phyloP scores from a whole-genome alignment of 2,797 vertebrate genomes.

The Leucoraja ocellata region DNA sequence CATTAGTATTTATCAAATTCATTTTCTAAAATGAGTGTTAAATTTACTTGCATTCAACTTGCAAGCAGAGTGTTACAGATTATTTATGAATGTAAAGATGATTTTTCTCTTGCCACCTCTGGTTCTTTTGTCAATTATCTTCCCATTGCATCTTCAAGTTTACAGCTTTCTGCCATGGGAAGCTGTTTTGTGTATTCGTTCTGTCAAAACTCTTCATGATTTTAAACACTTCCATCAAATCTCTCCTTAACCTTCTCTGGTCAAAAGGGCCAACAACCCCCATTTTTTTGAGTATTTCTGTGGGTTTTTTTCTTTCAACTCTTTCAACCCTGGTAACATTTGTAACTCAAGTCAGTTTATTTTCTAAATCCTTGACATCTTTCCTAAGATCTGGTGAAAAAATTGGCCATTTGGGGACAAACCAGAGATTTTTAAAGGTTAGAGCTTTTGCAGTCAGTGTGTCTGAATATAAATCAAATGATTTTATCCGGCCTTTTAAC shows the following conservation, averaged over 20 bases:
- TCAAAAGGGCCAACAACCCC: not conserved
- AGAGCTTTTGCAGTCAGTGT: no score
- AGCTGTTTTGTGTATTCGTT: no score
- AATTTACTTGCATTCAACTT: not conserved
- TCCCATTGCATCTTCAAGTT: not conserved
- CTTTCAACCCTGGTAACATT: not conserved
- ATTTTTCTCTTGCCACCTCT: not conserved
- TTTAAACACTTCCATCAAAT: not conserved
- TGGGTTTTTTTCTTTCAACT: not conserved
- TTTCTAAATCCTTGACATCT: no score
- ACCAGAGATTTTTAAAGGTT: no score
- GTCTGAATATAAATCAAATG: no score
- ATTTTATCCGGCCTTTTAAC: no score
- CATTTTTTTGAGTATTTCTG: not conserved
- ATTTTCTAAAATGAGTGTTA: no score
- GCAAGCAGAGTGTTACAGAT: not conserved
- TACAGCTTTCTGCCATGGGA: not conserved
- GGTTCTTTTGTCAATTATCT: not conserved
- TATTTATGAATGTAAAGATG: not conserved
- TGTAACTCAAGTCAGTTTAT: not conserved
- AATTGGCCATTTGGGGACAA: not conserved
- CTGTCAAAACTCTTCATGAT: not conserved
- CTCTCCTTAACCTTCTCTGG: not conserved
- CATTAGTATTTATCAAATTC: no score
- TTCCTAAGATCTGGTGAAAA: not conserved